phyloP scores from a whole-genome alignment of 2,113 vertebrate genomes.

The Burhinus bistriatus region DNA sequence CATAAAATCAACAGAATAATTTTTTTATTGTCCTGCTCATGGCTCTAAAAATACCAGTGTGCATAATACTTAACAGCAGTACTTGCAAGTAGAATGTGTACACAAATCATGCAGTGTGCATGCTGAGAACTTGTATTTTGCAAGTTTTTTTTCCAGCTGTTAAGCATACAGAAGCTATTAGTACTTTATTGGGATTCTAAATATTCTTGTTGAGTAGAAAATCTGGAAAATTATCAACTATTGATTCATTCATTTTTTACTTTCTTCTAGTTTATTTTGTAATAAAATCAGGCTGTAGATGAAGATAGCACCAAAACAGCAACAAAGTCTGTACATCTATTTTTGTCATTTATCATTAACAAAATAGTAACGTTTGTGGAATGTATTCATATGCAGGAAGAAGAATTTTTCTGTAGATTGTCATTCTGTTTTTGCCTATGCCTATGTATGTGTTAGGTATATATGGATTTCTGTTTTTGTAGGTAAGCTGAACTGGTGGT shows the following conservation, averaged over 20 bases:
- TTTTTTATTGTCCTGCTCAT: slow-evolving; percentile 49
- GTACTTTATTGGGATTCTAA: slow-evolving; percentile 1
- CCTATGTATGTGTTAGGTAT: neutral
- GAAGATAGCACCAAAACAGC: neutral
- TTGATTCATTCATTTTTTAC: neutral
- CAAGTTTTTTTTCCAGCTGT: slow-evolving; percentile 15
- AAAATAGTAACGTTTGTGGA: neutral
- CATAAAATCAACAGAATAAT: slow-evolving; percentile 38
- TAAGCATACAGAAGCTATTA: slow-evolving; percentile 32
- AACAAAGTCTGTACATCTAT: neutral
- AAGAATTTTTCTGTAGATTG: neutral
- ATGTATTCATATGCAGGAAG: neutral
- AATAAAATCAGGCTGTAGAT: neutral
- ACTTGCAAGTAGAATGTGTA: slow-evolving; percentile 29
- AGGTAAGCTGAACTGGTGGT: neutral
- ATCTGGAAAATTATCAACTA: slow-evolving; percentile 20
- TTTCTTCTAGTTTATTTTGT: neutral
- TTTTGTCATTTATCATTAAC: neutral
- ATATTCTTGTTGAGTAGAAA: slow-evolving; percentile 39
- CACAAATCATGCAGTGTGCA: slow-evolving; percentile 23
- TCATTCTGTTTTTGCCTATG: neutral
- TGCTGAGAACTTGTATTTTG: slow-evolving; percentile 49
- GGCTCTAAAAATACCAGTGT: slow-evolving; percentile 8
- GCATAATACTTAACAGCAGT: slow-evolving; percentile 26
- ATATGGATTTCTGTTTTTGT: neutral